Base-by-base conservation (phyloP, 2,888 invertebrate species). In the Diarsia rubi region DNA sequence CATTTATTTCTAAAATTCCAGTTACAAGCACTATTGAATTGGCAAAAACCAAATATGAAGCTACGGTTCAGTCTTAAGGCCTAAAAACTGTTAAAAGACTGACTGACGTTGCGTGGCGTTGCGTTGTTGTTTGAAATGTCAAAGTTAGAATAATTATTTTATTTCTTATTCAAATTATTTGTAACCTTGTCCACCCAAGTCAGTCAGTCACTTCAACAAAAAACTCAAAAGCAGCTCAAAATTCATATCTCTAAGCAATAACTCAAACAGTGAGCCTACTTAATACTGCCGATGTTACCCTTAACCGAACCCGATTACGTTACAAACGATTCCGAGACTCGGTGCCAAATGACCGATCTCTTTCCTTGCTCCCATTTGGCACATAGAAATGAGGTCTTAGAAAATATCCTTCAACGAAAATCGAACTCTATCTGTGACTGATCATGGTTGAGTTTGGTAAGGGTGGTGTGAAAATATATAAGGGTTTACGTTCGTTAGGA, bases 261-360 rank as follows among this genome's bases (percentile, higher is more conserved):
- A 83, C 73, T 87, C 86, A 87, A 75, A 69, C 52, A 31, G 44
- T 75, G 66, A 87, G 73, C 81, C 83, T 70, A 81, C 73, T 81
- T 87, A 86, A 88, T 86, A 74, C 88, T 74, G 62, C 37, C 75
- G 75, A 73, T 86, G 88, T 79, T 80, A 74, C 80, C 82, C 78
- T 74, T 79, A 82, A 69, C 79, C 75, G 69, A 74, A 79, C 84
- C 83, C 86, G 88, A 89, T 88, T 83, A 84, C 79, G 77, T 84
- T 89, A 88, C 88, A 88, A 89, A 89, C 86, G 86, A 88, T 81
- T 73, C 74, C 82, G 42, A 73, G 63, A 73, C 78, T 79, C 82
- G 76, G 78, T 81, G 79, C 83, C 81, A 83, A 88, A 87, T 88
- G 88, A 87, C 83, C 87, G 87, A 87, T 87, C 83, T 83, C 74